Evolutionary conservation across 2,888 invertebrate species (phyloP).

Genomic region (Lepas anatifera): DNA sequence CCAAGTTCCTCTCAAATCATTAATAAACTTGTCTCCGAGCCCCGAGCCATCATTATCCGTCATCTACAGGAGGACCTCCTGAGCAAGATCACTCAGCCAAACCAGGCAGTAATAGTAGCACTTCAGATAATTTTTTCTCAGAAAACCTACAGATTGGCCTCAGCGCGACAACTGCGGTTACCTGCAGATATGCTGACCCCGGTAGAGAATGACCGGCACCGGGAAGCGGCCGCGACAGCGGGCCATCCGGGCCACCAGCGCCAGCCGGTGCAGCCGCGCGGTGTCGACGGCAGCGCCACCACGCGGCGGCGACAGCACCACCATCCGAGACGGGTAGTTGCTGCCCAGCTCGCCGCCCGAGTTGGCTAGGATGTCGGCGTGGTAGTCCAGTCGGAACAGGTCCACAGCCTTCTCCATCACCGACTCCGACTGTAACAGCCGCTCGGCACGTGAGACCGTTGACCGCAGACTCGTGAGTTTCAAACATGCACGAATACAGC

Average conservation of each 20-base stretch:
- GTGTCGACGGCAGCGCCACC: constrained; percentile 34
- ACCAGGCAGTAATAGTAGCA: too few relatives aligned
- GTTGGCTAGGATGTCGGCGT: constrained; percentile 41
- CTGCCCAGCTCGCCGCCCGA: constrained; percentile 51
- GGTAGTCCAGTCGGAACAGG: constrained; percentile 11
- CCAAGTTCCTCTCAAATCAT: too few relatives aligned
- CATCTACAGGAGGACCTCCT: too few relatives aligned
- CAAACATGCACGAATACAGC: too few relatives aligned
- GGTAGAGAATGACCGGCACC: constrained; percentile 60
- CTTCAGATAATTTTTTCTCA: too few relatives aligned
- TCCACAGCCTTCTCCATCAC: constrained; percentile 1
- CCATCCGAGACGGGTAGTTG: constrained; percentile 56
- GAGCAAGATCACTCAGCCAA: too few relatives aligned
- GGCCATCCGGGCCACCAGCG: constrained; percentile 54
- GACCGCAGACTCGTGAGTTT: too few relatives aligned
- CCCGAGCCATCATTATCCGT: too few relatives aligned
- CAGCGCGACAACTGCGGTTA: too few relatives aligned
- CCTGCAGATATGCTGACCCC: constrained; percentile 54
- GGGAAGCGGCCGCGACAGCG: constrained; percentile 63
- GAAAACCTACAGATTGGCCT: too few relatives aligned
- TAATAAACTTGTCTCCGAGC: too few relatives aligned
- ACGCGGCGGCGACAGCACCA: constrained; percentile 45
- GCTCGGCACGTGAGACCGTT: too few relatives aligned
- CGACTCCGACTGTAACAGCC: constrained; percentile 1
- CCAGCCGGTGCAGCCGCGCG: constrained; percentile 47